Conservation (phyloP, 2,797 vertebrate species). For the Sebastes steindachneri region DNA sequence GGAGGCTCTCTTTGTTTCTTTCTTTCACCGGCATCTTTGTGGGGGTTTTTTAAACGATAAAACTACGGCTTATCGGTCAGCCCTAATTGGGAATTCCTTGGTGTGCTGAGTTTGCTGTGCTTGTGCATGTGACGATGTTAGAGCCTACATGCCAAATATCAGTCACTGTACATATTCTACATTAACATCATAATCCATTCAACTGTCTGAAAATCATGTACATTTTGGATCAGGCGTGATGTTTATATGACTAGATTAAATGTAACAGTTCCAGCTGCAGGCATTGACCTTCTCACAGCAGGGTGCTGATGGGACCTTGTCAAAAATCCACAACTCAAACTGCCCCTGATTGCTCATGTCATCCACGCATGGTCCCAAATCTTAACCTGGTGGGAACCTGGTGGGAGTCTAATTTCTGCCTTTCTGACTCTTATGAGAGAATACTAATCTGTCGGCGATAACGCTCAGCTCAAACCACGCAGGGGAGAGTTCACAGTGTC, state of each 20-base stretch:
- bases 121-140: neutral
- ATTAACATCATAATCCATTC: neutral
- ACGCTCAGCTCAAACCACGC: neutral
- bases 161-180: neutral
- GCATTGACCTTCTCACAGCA: neutral
- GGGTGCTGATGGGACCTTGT: neutral
- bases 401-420: slow-evolving; percentile 5
- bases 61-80: no score
- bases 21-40: no score
- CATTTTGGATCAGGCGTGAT: neutral
- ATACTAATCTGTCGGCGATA: neutral
- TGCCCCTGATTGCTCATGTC: neutral
- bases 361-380: neutral
- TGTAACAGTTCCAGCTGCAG: neutral
- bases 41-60: no score
- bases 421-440: neutral
- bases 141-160: neutral
- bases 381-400: neutral
- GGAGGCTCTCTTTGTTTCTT: no score
- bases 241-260: neutral
- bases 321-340: slow-evolving; percentile 1
- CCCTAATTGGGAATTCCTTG: neutral
- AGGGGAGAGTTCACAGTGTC: neutral
- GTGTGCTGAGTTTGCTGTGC: neutral
- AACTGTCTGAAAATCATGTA: neutral